phyloP scores from a whole-genome alignment of 2,113 vertebrate genomes.

The Acanthisitta chloris region DNA sequence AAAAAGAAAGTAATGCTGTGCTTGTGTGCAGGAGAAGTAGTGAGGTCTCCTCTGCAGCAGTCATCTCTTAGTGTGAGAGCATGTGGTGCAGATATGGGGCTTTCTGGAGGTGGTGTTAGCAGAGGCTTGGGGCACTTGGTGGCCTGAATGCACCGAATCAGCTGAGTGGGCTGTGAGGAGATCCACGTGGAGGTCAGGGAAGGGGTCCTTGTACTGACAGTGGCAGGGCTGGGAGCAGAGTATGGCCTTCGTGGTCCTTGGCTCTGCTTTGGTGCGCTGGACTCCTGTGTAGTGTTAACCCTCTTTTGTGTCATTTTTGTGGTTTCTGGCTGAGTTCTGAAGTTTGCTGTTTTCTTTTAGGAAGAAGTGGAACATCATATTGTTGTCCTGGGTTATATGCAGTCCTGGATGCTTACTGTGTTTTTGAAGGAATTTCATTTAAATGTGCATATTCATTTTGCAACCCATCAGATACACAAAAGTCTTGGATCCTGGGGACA shows the following conservation, averaged over 20 bases:
- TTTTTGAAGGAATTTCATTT: background rate
- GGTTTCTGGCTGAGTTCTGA: constrained; percentile 31
- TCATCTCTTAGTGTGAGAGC: background rate
- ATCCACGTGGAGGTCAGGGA: background rate
- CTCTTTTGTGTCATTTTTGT: constrained; percentile 37
- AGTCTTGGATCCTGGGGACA: background rate
- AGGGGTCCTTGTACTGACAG: background rate
- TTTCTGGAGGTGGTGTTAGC: background rate
- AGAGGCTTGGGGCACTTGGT: fast-evolving
- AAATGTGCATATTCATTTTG: background rate
- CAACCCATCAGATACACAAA: background rate
- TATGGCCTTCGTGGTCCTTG: background rate
- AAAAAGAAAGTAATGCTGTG: background rate
- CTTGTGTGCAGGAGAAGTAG: background rate
- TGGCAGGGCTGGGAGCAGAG: background rate
- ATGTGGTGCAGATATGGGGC: background rate
- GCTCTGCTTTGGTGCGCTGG: background rate
- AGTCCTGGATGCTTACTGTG: background rate
- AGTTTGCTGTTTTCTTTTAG: constrained; percentile 18
- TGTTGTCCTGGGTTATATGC: background rate
- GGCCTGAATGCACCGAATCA: background rate
- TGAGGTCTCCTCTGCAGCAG: background rate
- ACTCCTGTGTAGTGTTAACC: constrained; percentile 24
- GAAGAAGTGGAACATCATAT: background rate
- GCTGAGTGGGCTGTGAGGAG: background rate